Evolutionary conservation across 1,140 invertebrate species (phyloP), one percentile per base, ranked within the genome.

Genomic region (Pachypsylla venusta): DNA sequence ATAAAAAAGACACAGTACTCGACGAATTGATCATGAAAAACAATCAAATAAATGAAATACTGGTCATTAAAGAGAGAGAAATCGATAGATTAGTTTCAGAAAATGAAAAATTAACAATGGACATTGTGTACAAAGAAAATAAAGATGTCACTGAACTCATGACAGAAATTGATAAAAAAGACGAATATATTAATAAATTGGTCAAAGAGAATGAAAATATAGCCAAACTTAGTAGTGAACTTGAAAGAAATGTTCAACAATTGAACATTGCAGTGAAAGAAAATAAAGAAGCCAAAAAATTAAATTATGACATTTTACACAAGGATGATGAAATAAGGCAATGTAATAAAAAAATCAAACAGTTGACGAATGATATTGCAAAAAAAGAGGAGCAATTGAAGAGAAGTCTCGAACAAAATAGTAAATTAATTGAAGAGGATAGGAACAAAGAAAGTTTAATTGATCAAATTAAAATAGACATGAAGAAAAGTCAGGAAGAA

Each of bases 301-400:
- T 48, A 22, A 48, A 48, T 22, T 22, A 48, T 19, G 42, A 48
- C 16, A 48, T 48, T 19, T 19, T 48, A 10, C 42, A 48, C 42
- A 48, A 48, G 42, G 42, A 48, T n/a, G 42, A 48, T 10, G 42
- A 48, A 48, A 48, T 48, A 7, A n/a, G 42, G 22, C 42, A 48
- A 48, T 19, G 22, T n/a, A 4, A n/a, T 4, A 5, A n/a, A n/a
- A 48, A 5, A 48, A 48, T 48, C 42, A 48, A 48, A 48, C 42
- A 48, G 22, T 22, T 48, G 4, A 48, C 22, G 42, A 48, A 22
- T 19, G 42, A 48, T 19, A 48, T 48, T 19, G 42, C 42, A 7
- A 48, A 22, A 7, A 48, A 48, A 19, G 42, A 48, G 22, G 16
- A 5, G 7, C 16, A 22, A 7, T 19, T 48, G 16, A 48, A 48